Base-by-base conservation (phyloP, 23 tunicate species). In the Aplidium turbinatum region DNA sequence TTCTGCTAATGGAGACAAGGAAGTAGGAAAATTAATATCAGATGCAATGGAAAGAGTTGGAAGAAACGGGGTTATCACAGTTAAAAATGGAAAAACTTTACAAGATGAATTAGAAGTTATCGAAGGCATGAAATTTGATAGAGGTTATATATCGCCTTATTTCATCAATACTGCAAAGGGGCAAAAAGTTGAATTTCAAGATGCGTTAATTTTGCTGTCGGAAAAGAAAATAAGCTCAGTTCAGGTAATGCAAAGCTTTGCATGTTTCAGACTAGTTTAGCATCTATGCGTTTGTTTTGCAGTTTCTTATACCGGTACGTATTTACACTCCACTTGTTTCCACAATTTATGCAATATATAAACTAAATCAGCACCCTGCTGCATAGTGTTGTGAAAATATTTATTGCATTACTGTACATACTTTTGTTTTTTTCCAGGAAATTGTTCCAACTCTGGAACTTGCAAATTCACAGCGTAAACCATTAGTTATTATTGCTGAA, bases 51-150 rank as follows among this genome's bases (percentile, higher is more conserved):
- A 95, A 55, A 79, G 74, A 74, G 99, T 95, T 35, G 99, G 99
- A 22, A 67, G 92, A 68, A 83, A 79, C 60, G 99, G 99, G 35
- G 99, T 95, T n/a, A 85, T 95, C 33, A 95, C 99, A 31, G 99
- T 95, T 5, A 95, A 95, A 70, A 96, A 95, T 76, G 99, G 99
- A 31, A 95, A 95, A 68, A 91, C 97, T 11, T 47, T 91, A 51
- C 66, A 91, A 47, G 97, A 95, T 48, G 99, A 95, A 68, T 66
- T 95, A 23, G 99, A 95, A 79, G 96, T 95, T 11, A 95, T 84
- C 57, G 99, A 95, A 68, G 99, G 99, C 47, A 95, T 95, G 91
- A 95, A 95, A 66, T 95, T 95, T 57, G 99, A 95, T 42, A 83
- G 99, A 11, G 99, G 99, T 9, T 95, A 95, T 66, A 95, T 95